phyloP scores from a whole-genome alignment of 2,113 vertebrate species.

The Aegithalos caudatus region DNA sequence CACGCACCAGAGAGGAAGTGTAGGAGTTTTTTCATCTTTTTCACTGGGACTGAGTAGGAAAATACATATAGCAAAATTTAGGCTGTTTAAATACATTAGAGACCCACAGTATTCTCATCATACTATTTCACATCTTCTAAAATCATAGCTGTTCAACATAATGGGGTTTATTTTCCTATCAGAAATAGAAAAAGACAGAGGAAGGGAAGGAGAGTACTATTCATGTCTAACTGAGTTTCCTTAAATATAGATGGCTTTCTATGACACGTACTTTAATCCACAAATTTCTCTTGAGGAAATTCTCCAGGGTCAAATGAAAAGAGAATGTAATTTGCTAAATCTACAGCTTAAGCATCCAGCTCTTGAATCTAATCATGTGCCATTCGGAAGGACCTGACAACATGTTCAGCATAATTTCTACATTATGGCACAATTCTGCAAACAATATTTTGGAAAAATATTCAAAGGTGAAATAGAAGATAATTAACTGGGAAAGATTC shows the following conservation, averaged over 20 bases:
- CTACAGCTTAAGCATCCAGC: not conserved
- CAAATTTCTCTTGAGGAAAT: not conserved
- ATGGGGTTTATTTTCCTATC: not conserved
- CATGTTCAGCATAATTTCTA: accelerated
- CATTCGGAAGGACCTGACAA: not conserved
- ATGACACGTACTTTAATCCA: not conserved
- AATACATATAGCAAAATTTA: not conserved
- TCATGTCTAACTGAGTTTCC: not conserved
- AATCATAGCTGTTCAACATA: not conserved
- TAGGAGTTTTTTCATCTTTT: not conserved
- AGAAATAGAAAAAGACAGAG: not conserved
- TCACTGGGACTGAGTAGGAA: not conserved
- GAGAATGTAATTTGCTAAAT: not conserved
- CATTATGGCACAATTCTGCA: not conserved
- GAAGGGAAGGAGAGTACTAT: not conserved
- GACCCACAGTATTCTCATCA: not conserved
- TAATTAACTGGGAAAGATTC: not conserved
- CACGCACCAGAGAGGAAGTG: not conserved
- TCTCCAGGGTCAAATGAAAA: not conserved
- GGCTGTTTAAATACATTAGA: not conserved
- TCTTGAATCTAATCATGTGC: not conserved
- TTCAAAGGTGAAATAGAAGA: not conserved
- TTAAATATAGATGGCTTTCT: not conserved
- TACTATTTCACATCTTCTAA: not conserved
- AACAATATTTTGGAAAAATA: not conserved